Evolutionary conservation across 2,797 vertebrate genomes (phyloP).

Genomic region (Gephyroberyx darwinii): DNA sequence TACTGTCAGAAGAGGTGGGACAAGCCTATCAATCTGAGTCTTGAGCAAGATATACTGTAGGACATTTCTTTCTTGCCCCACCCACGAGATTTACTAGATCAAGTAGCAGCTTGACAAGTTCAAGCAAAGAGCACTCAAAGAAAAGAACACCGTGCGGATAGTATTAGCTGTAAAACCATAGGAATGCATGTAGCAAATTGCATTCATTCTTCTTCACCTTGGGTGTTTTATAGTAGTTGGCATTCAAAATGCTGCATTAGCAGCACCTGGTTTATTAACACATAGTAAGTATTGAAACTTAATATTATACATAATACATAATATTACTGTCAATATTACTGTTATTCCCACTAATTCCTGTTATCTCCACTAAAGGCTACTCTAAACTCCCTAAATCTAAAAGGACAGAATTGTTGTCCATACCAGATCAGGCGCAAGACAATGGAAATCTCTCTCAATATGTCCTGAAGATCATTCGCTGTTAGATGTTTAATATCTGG

Average conservation of each 20-base stretch:
- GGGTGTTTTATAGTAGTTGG: conserved; percentile 53
- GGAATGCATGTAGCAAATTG: conserved; percentile 73
- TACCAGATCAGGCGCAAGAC: neutral
- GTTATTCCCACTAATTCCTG: conserved; percentile 1
- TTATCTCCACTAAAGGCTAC: conserved; percentile 13
- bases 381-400: neutral
- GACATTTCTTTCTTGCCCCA: conserved; percentile 62
- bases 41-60: conserved; percentile 64
- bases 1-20: conserved; percentile 24
- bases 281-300: conserved; percentile 23
- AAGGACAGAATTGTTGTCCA: neutral
- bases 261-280: conserved; percentile 49
- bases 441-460: conserved; percentile 12
- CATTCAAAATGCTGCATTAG: conserved; percentile 45
- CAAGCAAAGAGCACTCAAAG: conserved; percentile 66
- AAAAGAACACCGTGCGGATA: conserved; percentile 67
- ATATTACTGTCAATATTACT: conserved; percentile 13
- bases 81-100: conserved; percentile 63
- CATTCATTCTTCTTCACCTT: conserved; percentile 59
- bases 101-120: conserved; percentile 78
- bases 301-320: no score
- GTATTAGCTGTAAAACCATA: conserved; percentile 71
- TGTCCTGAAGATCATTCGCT: neutral
- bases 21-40: conserved; percentile 45
- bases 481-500: conserved; percentile 5